These are phyloP conservation scores for Anthoscopus minutus DNA, from an alignment of 2,113 vertebrate genomes.

Conservation along the genomic window DNA sequence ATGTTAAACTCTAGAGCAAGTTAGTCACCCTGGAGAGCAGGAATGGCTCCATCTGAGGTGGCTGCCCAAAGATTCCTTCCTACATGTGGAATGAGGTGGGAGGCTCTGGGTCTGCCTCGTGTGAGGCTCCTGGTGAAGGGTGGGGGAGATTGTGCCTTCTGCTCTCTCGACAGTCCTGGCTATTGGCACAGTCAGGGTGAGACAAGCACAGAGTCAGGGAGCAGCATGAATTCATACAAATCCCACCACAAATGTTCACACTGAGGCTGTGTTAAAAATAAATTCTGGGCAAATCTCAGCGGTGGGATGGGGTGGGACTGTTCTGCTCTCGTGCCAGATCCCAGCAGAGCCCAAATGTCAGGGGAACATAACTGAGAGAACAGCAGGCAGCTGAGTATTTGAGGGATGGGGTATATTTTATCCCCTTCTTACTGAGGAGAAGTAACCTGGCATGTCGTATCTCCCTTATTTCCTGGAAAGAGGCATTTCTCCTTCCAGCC, in stretches of 20 bases:
- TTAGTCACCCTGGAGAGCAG: not conserved
- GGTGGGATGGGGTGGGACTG: not conserved
- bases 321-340: not conserved
- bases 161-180: not conserved
- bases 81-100: rapidly evolving
- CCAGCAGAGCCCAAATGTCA: not conserved
- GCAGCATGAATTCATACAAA: not conserved
- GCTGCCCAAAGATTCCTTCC: not conserved
- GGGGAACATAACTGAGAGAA: not conserved
- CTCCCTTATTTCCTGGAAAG: not conserved
- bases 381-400: not conserved
- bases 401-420: not conserved
- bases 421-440: not conserved
- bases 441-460: not conserved
- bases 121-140: not conserved
- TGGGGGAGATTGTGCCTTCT: rapidly evolving
- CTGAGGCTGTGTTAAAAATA: slow-evolving; percentile 9
- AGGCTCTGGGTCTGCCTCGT: not conserved
- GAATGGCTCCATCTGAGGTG: not conserved
- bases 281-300: not conserved
- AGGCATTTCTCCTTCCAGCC: not conserved
- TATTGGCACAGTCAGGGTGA: not conserved
- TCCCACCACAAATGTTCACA: not conserved
- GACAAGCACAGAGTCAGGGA: not conserved
- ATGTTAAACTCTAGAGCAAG: not conserved